phyloP scores from a whole-genome alignment of 2,888 invertebrate genomes.

The Ephialtes manifestator region DNA sequence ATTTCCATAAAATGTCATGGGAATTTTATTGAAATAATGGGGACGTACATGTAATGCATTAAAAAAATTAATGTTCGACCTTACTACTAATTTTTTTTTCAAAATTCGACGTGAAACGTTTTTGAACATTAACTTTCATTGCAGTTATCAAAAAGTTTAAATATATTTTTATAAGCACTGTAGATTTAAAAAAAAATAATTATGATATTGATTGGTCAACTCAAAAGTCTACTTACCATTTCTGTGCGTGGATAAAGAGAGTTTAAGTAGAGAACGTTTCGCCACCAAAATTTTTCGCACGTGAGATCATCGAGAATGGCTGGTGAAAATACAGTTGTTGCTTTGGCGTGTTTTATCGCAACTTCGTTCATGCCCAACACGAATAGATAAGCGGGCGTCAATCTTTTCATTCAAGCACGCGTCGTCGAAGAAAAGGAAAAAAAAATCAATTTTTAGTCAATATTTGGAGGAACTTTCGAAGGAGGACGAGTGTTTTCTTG shows the following conservation, averaged over 20 bases:
- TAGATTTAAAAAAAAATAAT: too few species aligned
- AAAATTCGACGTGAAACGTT: too few species aligned
- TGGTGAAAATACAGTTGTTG: slow-evolving; percentile 86
- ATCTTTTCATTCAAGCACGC: slow-evolving; percentile 82
- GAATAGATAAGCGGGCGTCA: slow-evolving; percentile 89
- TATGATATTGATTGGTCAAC: too few species aligned
- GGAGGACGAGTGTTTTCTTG: neutral
- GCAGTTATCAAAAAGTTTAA: too few species aligned
- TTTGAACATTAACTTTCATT: too few species aligned
- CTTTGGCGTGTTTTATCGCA: slow-evolving; percentile 86
- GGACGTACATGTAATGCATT: too few species aligned
- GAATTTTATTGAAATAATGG: too few species aligned
- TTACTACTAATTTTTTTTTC: too few species aligned
- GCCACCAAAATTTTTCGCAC: slow-evolving; percentile 89
- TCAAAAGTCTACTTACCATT: slow-evolving; percentile 86
- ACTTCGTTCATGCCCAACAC: slow-evolving; percentile 87
- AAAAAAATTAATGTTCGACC: too few species aligned
- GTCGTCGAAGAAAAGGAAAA: slow-evolving; percentile 9
- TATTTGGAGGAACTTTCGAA: slow-evolving; percentile 10
- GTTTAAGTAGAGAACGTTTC: slow-evolving; percentile 89
- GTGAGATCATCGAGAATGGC: slow-evolving; percentile 88
- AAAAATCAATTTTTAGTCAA: neutral
- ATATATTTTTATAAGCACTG: too few species aligned
- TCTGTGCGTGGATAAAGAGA: slow-evolving; percentile 88
- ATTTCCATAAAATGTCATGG: too few species aligned